Evolutionary conservation across 1,140 invertebrate species (phyloP).

Genomic region (Panagrolaimus sp.): DNA sequence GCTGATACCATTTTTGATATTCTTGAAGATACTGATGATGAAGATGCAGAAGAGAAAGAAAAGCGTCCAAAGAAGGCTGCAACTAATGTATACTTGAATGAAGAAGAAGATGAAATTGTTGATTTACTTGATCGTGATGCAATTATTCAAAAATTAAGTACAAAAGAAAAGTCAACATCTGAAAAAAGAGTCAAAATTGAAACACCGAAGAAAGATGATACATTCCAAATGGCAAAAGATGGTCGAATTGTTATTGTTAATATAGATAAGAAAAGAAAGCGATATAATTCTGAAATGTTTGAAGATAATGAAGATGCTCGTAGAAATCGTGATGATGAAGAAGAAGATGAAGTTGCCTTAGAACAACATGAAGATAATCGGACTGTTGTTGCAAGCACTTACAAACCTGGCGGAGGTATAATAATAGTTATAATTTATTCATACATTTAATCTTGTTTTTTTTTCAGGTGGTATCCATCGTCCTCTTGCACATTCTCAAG

Average conservation of each 20-base stretch:
- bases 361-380: not conserved
- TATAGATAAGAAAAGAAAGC: slow-evolving; percentile 18
- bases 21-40: slow-evolving; percentile 8
- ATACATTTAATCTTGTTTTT: too few relatives aligned
- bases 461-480: slow-evolving; percentile 16
- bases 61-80: not conserved
- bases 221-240: slow-evolving; percentile 19
- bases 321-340: not conserved
- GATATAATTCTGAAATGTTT: slow-evolving; percentile 10
- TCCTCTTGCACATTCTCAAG: not conserved
- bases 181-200: slow-evolving; percentile 3
- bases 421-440: too few relatives aligned
- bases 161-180: not conserved
- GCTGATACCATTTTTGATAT: slow-evolving; percentile 12
- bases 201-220: not conserved
- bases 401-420: slow-evolving; percentile 9
- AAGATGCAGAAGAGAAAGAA: not conserved
- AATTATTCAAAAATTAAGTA: slow-evolving; percentile 11
- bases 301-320: not conserved
- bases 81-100: slow-evolving; percentile 11
- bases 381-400: slow-evolving; percentile 11
- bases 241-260: slow-evolving; percentile 20
- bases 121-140: slow-evolving; percentile 23
- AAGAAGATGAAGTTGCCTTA: not conserved
- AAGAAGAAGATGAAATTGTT: slow-evolving; percentile 20